Percentiles rank a stretch among this genome's conserved stretches.
Evolutionary conservation across 2,888 invertebrate genomes (phyloP).

Genomic region (Sminthurinus aureus): DNA sequence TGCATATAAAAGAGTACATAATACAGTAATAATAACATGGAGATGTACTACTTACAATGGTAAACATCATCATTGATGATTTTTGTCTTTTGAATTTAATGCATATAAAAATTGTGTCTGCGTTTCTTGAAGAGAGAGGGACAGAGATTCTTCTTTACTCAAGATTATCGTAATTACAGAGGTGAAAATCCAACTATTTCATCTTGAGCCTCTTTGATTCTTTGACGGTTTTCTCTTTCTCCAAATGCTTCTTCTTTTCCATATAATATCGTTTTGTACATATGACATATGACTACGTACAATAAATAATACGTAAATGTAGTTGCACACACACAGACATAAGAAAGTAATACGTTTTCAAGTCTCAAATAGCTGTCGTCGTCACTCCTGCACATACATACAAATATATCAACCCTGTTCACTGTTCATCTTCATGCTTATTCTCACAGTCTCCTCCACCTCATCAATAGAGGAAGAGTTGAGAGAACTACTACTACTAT

Average conservation of each 20-base stretch:
- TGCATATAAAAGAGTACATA: not conserved
- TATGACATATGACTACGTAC: no score
- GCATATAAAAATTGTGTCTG: slow-evolving; percentile 19
- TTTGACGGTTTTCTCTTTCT: not conserved
- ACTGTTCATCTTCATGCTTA: not conserved
- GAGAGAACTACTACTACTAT: not conserved
- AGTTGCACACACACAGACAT: not conserved
- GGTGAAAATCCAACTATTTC: slow-evolving; percentile 28
- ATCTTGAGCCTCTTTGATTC: slow-evolving; percentile 14
- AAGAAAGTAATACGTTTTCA: not conserved
- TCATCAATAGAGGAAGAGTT: slow-evolving; percentile 3
- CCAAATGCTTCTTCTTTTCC: slow-evolving; percentile 1
- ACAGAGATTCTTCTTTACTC: not conserved
- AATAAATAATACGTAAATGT: no score
- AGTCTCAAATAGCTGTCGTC: not conserved
- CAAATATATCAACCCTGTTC: not conserved
- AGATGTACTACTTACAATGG: no score
- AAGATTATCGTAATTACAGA: slow-evolving; percentile 25
- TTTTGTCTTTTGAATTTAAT: slow-evolving; percentile 29
- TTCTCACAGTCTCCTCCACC: not conserved
- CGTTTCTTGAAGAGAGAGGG: not conserved
- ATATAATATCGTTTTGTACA: not conserved
- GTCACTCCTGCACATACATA: not conserved
- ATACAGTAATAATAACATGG: not conserved
- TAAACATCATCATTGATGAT: not conserved